Conservation (phyloP, 2,888 invertebrate genomes). For the Mythimna loreyi region DNA sequence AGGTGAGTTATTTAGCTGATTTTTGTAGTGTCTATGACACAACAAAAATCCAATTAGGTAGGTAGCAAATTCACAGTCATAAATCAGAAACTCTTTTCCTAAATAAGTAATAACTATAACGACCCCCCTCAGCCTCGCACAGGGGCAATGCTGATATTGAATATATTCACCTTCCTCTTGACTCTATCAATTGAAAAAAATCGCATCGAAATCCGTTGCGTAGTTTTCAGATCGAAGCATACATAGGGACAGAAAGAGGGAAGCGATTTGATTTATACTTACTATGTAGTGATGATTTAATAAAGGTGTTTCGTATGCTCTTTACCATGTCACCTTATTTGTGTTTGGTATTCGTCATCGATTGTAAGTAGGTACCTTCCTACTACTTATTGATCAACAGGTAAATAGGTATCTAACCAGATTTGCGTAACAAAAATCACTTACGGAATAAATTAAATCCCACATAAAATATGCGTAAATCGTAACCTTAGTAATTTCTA, state of each 20-base stretch:
- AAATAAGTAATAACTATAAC: no score
- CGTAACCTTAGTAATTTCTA: not conserved
- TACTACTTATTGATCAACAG: not conserved
- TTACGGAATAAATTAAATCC: not conserved
- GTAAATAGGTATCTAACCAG: constrained; percentile 30
- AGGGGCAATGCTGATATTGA: no score
- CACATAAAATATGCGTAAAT: not conserved
- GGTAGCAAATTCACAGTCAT: not conserved
- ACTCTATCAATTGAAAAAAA: no score
- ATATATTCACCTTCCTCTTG: no score
- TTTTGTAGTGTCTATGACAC: no score
- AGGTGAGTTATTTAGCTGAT: constrained; percentile 1
- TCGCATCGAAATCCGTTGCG: no score
- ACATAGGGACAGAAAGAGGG: no score
- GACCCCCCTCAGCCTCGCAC: no score
- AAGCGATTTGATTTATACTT: no score
- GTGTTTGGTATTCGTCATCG: constrained; percentile 10
- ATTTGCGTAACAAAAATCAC: constrained; percentile 2
- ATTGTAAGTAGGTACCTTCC: not conserved
- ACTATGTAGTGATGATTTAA: constrained; percentile 11
- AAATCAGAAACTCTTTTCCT: not conserved
- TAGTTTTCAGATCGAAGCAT: no score
- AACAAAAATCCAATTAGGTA: not conserved
- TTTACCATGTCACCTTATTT: not conserved
- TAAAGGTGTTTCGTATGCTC: not conserved